A percentile compares a stretch with the other conserved stretches of the same genome.
Conservation (phyloP, 1,140 invertebrate genomes). For the Pissodes strobi region DNA sequence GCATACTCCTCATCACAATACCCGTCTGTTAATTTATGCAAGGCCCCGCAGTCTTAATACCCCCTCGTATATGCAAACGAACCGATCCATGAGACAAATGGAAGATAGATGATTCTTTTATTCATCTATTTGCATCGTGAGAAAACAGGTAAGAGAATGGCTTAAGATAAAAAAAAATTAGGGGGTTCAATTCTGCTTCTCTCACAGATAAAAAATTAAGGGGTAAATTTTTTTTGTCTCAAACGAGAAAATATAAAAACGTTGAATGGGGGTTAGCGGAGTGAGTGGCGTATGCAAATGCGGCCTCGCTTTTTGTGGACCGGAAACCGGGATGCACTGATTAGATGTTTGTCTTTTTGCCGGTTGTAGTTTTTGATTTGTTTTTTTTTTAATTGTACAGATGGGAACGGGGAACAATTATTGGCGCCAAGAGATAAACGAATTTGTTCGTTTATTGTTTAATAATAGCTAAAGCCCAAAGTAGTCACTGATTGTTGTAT, state of each 20-base stretch:
- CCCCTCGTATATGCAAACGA: slow-evolving; percentile 23
- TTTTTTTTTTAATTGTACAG: slow-evolving; percentile 3
- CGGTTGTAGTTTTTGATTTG: slow-evolving; percentile 13
- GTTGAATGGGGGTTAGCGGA: slow-evolving; percentile 5
- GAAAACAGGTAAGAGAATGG: slow-evolving; percentile 42
- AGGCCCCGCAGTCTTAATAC: slow-evolving; percentile 18
- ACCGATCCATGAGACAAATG: slow-evolving; percentile 42
- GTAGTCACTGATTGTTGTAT: too few species aligned
- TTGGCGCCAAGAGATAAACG: too few species aligned
- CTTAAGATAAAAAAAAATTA: slow-evolving; percentile 37
- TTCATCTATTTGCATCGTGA: slow-evolving; percentile 40
- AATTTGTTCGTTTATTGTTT: too few species aligned
- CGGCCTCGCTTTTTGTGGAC: background rate
- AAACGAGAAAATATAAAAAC: slow-evolving; percentile 19
- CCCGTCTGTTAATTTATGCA: slow-evolving; percentile 27
- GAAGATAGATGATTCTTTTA: slow-evolving; percentile 41
- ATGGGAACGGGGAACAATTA: background rate
- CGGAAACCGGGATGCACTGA: slow-evolving; percentile 25
- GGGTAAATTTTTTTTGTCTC: slow-evolving; percentile 39
- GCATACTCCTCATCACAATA: background rate
- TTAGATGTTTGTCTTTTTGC: slow-evolving; percentile 36
- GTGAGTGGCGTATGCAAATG: slow-evolving; percentile 32
- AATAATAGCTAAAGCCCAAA: too few species aligned
- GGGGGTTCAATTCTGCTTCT: slow-evolving; percentile 8
- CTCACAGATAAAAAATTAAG: slow-evolving; percentile 38